Conservation (phyloP, 2,888 invertebrate genomes). For the Alentia gelatinosa region DNA sequence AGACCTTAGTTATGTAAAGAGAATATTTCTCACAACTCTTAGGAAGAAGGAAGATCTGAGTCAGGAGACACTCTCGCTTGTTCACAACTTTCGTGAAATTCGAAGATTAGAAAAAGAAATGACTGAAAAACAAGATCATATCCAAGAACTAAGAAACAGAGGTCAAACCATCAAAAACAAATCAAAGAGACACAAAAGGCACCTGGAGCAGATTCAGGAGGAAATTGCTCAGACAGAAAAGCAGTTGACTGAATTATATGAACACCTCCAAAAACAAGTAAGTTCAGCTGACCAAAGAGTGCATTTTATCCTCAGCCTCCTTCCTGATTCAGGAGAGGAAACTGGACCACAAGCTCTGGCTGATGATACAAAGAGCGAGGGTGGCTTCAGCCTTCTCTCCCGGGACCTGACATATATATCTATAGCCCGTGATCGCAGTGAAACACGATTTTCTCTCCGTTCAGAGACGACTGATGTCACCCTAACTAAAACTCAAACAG, state of each 20-base stretch:
- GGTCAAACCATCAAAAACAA: conserved; percentile 1
- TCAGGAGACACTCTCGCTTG: conserved; percentile 33
- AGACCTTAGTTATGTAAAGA: conserved; percentile 29
- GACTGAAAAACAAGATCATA: conserved; percentile 12
- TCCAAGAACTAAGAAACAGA: background rate
- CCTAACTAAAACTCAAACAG: background rate
- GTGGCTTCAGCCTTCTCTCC: background rate
- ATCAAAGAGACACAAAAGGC: conserved; percentile 19
- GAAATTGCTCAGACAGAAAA: background rate
- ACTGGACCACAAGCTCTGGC: background rate
- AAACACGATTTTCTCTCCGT: background rate
- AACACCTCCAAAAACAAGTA: background rate
- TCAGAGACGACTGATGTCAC: background rate
- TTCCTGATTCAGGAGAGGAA: background rate
- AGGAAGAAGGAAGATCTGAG: conserved; percentile 6
- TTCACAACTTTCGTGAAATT: conserved; percentile 39
- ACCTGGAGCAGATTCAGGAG: conserved; percentile 31
- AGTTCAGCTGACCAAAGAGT: conserved; percentile 28
- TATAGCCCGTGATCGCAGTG: conserved; percentile 6
- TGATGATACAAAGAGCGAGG: conserved; percentile 27
- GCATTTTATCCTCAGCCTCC: conserved; percentile 7
- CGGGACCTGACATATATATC: background rate
- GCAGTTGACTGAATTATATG: background rate
- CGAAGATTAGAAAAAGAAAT: conserved; percentile 40
- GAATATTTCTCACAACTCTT: conserved; percentile 3